These are phyloP conservation scores for Bombus superbus DNA, from an alignment of 1,140 invertebrate species.

Conservation along the genomic window DNA sequence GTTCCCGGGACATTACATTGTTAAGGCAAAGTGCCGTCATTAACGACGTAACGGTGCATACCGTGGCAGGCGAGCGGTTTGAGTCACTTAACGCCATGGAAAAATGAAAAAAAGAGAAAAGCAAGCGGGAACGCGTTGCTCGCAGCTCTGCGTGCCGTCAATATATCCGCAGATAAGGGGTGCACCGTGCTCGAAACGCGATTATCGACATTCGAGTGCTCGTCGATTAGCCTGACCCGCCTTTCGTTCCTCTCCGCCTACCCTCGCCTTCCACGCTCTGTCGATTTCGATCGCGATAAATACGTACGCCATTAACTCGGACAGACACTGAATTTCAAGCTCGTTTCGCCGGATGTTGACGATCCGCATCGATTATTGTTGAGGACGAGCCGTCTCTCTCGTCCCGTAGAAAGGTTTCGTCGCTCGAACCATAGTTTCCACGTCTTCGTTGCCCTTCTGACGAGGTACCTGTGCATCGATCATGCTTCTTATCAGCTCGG, in stretches of 20 bases:
- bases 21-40: constrained; percentile 32
- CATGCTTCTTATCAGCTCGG: constrained; percentile 26
- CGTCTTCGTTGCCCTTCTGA: no score
- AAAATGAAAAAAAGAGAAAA: not conserved
- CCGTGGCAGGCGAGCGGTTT: not conserved
- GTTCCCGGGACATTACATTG: not conserved
- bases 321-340: constrained; percentile 26
- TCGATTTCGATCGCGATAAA: constrained; percentile 48
- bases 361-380: constrained; percentile 35
- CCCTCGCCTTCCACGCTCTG: constrained; percentile 11
- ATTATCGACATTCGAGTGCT: constrained; percentile 30
- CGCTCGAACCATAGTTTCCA: not conserved
- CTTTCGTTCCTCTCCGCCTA: not conserved
- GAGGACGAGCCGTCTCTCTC: not conserved
- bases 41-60: constrained; percentile 31
- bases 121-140: not conserved
- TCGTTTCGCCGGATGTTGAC: constrained; percentile 28
- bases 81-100: not conserved
- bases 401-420: not conserved
- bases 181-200: constrained; percentile 2
- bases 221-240: constrained; percentile 20
- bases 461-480: constrained; percentile 34
- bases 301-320: constrained; percentile 35
- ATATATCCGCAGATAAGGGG: constrained; percentile 35
- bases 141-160: not conserved